Percentiles rank a stretch among this genome's conserved stretches.
phyloP scores from a whole-genome alignment of 2,113 vertebrate species.

The Petaurus breviceps region DNA sequence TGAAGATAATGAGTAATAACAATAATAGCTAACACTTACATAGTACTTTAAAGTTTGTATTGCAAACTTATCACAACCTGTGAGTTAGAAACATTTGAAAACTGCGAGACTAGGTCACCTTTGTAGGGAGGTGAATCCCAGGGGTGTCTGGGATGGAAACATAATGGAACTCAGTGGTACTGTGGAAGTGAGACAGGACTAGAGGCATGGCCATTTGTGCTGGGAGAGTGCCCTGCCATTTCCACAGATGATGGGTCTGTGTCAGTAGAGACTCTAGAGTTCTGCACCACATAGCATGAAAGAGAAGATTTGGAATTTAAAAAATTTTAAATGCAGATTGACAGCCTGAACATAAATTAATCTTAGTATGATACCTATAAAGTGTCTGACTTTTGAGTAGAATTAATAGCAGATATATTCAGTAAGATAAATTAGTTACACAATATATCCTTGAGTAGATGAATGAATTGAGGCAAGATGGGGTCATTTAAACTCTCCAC shows the following conservation, averaged over 20 bases:
- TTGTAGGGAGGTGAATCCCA: neutral
- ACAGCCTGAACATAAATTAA: neutral
- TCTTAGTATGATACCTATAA: neutral
- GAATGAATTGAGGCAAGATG: neutral
- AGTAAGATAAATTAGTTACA: neutral
- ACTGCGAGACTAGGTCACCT: neutral
- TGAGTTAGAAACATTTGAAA: neutral
- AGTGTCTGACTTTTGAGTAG: neutral
- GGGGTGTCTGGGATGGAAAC: neutral
- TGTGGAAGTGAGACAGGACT: neutral
- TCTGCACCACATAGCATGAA: neutral
- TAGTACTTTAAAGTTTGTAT: neutral
- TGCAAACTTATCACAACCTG: neutral
- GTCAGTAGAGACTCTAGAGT: neutral
- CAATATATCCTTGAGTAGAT: neutral
- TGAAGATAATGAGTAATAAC: neutral
- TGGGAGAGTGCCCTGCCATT: neutral
- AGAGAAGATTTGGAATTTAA: neutral
- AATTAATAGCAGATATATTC: neutral
- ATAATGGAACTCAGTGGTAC: neutral
- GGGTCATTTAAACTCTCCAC: neutral
- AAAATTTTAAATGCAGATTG: neutral
- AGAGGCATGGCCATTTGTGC: neutral
- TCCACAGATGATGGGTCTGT: neutral
- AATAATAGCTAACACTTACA: neutral